Base-by-base conservation (phyloP, 1,140 invertebrate species). In the Calosoma granatense region DNA sequence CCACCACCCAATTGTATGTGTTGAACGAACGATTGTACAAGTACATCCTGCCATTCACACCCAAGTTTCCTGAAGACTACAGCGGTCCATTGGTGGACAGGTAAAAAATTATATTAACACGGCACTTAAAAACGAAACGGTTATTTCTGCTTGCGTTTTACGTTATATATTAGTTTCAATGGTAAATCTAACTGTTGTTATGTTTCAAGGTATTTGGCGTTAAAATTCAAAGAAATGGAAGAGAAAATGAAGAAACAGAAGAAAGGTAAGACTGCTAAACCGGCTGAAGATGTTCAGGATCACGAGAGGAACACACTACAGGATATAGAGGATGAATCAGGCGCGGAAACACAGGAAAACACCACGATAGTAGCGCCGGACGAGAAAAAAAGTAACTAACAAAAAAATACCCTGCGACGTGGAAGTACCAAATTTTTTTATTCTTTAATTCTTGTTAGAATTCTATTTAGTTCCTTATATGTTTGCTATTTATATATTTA, bases 11-110 rank as follows among this genome's bases (percentile, higher is more conserved):
- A 67, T 76, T 90, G 0, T 94, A 93, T 67, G 89, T 92, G 4
- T 72, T 94, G 0, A 94, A 94, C 61, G 89, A 92, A 66, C 80
- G 90, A 41, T 78, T 92, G 0, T 92, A 92, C 68, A 91, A 92
- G 65, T 92, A 88, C 65, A 92, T 92, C 57, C 69, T 92, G 61
- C 88, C 88, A 11, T 81, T 89, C 59, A 82, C 86, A 67, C 87
- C 89, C 0, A 88, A 90, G 68, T 92, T 92, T 65, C 88, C 89
- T 0, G 88, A 92, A 70, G 89, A 92, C 65, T 92, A 87, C 63
- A 86, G 83, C 60, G 89, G 89, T 4, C 88, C 88, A 6, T 74
- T 90, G 65, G 89, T 91, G 3, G 89, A 92, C 63, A 83, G 81
- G 81, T 83, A 74, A 75, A 70, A 69, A 59, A 26, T 9, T 51